Conservation (phyloP, 2,888 invertebrate species). For the Sinohyriopsis cumingii region DNA sequence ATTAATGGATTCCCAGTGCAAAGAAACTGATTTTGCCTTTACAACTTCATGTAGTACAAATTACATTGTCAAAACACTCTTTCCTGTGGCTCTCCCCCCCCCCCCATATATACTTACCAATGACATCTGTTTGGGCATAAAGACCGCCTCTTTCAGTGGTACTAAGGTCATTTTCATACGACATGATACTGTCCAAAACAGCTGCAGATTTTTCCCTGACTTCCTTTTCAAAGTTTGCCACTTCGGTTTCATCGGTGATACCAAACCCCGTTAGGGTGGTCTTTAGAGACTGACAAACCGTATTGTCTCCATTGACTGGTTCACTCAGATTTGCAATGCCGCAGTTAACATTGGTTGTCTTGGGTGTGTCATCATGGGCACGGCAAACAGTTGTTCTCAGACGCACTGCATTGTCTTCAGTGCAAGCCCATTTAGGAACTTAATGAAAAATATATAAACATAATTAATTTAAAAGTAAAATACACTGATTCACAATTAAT, state of each 20-base stretch:
- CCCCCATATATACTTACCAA: constrained; percentile 30
- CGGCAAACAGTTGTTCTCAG: too few relatives aligned
- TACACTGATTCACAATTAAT: too few relatives aligned
- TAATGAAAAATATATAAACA: too few relatives aligned
- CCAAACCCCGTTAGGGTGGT: constrained; percentile 33
- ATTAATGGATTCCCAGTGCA: too few relatives aligned
- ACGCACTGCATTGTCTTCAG: too few relatives aligned
- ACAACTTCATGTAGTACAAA: too few relatives aligned
- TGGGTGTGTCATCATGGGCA: too few relatives aligned
- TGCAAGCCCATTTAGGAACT: too few relatives aligned
- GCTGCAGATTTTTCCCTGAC: constrained; percentile 23
- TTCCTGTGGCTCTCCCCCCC: too few relatives aligned
- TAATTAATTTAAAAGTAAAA: too few relatives aligned
- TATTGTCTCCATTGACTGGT: constrained; percentile 45
- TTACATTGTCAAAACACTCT: too few relatives aligned
- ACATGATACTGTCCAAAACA: constrained; percentile 25
- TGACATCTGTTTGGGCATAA: constrained; percentile 46
- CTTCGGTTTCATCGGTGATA: constrained; percentile 10
- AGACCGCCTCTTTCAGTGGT: constrained; percentile 24
- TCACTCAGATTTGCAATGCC: constrained; percentile 23
- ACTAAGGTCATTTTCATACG: constrained; percentile 29
- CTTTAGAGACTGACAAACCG: constrained; percentile 33
- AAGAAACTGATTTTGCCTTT: too few relatives aligned
- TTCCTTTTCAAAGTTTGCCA: constrained; percentile 3
- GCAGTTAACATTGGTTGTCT: constrained; percentile 25